Evolutionary conservation across 1,140 invertebrate genomes (phyloP).

Genomic region (Drosophila truncata): DNA sequence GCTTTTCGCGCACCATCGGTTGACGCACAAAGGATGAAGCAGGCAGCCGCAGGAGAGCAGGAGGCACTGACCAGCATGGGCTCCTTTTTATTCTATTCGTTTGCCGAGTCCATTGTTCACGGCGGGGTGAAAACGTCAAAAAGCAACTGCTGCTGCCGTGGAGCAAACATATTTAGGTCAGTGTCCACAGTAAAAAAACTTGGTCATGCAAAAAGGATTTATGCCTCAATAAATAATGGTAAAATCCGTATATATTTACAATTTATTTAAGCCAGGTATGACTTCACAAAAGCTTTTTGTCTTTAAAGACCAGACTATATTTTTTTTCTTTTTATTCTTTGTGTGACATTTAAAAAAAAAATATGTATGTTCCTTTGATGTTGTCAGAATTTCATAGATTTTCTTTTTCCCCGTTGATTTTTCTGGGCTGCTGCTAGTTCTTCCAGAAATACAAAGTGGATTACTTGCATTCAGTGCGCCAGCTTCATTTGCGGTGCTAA

Average conservation of each 20-base stretch:
- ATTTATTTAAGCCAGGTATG: background rate
- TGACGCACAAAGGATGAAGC: constrained; percentile 34
- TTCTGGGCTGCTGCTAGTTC: constrained; percentile 2
- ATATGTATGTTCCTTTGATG: background rate
- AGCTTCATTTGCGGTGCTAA: constrained; percentile 33
- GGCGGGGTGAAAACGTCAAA: constrained; percentile 42
- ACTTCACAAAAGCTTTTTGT: background rate
- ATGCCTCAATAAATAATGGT: background rate
- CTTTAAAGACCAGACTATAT: background rate
- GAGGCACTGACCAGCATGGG: constrained; percentile 18
- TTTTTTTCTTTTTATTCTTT: background rate
- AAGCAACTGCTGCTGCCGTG: constrained; percentile 20
- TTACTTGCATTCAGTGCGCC: constrained; percentile 27
- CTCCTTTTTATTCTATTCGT: constrained; percentile 32
- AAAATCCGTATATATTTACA: background rate
- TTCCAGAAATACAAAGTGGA: constrained; percentile 16
- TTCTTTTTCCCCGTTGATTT: background rate
- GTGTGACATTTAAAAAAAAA: constrained; percentile 5
- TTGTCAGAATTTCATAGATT: background rate
- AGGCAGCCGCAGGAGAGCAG: background rate
- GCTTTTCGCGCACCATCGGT: constrained; percentile 71
- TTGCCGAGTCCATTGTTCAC: constrained; percentile 36
- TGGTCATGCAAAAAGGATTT: background rate
- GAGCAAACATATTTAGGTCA: constrained; percentile 51
- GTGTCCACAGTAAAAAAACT: constrained; percentile 8